Evolutionary conservation across 1,140 invertebrate species (phyloP).

Genomic region (Drosophila leontia): DNA sequence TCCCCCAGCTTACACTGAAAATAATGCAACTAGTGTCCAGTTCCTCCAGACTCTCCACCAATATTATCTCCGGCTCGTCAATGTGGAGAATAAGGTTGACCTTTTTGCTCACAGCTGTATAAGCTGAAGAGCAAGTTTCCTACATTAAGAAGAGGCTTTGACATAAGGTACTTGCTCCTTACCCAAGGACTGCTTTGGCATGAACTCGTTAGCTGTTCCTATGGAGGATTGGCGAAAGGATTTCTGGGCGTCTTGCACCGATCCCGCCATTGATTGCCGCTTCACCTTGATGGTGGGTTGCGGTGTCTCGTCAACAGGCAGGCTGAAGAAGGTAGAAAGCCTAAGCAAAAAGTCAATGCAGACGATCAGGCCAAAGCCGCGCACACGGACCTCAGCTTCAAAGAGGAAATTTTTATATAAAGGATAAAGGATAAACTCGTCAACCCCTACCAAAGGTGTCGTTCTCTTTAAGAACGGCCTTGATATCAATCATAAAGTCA

Average conservation of each 20-base stretch:
- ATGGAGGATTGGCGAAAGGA: constrained; percentile 3
- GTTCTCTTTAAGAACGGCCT: constrained; percentile 88
- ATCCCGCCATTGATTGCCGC: neutral
- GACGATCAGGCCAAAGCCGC: constrained; percentile 93
- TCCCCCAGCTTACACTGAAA: constrained; percentile 90
- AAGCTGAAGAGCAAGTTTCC: neutral
- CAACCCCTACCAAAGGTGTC: constrained; percentile 89
- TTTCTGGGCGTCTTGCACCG: neutral
- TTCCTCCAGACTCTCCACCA: constrained; percentile 95
- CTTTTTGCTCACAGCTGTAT: constrained; percentile 36
- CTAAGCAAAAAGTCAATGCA: constrained; percentile 95
- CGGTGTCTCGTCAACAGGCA: constrained; percentile 32
- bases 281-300: neutral
- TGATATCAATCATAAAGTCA: constrained; percentile 90
- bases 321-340: constrained; percentile 90
- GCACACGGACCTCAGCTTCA: constrained; percentile 92
- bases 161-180: neutral
- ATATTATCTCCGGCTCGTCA: constrained; percentile 96
- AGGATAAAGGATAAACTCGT: neutral
- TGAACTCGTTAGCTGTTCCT: neutral
- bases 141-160: neutral
- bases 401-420: constrained; percentile 18
- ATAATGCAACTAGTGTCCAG: constrained; percentile 95
- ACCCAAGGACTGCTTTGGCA: neutral
- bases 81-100: constrained; percentile 92